A percentile compares a stretch with the other conserved stretches of the same genome.
Conservation (phyloP, 2,113 vertebrate genomes). For the Xiphophorus couchianus region DNA sequence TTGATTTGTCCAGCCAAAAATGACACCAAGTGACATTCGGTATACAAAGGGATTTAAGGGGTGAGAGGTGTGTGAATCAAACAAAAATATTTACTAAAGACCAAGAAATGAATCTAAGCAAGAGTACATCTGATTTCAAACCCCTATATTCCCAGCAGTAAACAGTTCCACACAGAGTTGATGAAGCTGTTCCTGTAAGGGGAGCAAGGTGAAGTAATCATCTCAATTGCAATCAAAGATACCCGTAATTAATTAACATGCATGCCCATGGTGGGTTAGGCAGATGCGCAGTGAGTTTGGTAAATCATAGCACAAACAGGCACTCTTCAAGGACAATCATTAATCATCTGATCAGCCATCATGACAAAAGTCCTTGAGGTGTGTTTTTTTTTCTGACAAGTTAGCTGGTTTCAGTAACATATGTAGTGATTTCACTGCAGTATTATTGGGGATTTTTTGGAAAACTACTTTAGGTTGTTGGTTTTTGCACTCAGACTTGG, state of each 20-base stretch:
- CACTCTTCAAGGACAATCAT: slow-evolving; percentile 65
- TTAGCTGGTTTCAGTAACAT: slow-evolving; percentile 20
- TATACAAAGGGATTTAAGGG: slow-evolving; percentile 29
- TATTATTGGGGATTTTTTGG: slow-evolving; percentile 31
- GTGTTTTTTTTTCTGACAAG: slow-evolving; percentile 9
- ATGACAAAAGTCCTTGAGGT: slow-evolving; percentile 56
- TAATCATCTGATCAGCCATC: slow-evolving; percentile 63
- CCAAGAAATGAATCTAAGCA: slow-evolving; percentile 16
- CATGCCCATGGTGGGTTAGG: slow-evolving; percentile 23
- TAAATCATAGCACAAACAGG: slow-evolving; percentile 70
- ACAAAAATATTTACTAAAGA: slow-evolving; percentile 38
- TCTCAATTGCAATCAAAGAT: slow-evolving; percentile 42
- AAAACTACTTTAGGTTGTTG: slow-evolving; percentile 19
- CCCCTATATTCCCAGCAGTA: slow-evolving; percentile 11
- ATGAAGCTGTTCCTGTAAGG: slow-evolving; percentile 46
- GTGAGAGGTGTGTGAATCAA: slow-evolving; percentile 29
- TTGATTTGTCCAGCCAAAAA: slow-evolving; percentile 10
- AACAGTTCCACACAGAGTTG: slow-evolving; percentile 35
- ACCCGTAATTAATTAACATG: slow-evolving; percentile 62
- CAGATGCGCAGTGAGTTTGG: slow-evolving; percentile 37
- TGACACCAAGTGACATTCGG: slow-evolving; percentile 33
- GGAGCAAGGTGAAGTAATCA: slow-evolving; percentile 54
- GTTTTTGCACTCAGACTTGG: slow-evolving; percentile 15
- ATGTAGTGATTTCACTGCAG: slow-evolving; percentile 11
- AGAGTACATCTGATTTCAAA: slow-evolving; percentile 26